phyloP scores from a whole-genome alignment of 2,797 vertebrate genomes.

The Megaceryle alcyon region DNA sequence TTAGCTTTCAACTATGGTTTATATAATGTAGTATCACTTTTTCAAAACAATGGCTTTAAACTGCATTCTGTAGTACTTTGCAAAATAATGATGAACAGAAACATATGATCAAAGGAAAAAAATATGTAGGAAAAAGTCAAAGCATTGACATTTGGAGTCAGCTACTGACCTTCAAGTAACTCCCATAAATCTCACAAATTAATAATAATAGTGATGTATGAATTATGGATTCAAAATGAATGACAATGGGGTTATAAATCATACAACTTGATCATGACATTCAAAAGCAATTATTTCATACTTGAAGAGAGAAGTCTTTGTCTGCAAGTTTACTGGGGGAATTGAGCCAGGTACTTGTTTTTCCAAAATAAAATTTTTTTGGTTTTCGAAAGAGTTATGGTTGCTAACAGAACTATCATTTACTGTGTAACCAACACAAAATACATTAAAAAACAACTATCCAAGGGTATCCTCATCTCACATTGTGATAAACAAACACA shows the following conservation, averaged over 20 bases:
- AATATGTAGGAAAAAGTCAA: neutral
- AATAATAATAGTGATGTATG: slow-evolving; percentile 63
- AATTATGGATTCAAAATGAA: slow-evolving; percentile 64
- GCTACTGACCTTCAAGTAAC: slow-evolving; percentile 67
- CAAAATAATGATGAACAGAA: slow-evolving; percentile 39
- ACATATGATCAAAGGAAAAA: slow-evolving; percentile 39
- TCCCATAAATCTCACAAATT: slow-evolving; percentile 68
- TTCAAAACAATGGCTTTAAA: slow-evolving; percentile 53
- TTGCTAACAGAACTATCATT: neutral
- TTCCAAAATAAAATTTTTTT: neutral
- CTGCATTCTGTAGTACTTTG: neutral
- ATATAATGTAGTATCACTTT: slow-evolving; percentile 40
- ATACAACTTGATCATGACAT: slow-evolving; percentile 51
- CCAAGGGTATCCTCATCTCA: neutral
- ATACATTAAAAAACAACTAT: neutral
- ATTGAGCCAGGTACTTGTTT: neutral
- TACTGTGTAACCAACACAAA: neutral
- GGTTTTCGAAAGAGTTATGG: neutral
- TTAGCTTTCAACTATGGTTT: slow-evolving; percentile 44
- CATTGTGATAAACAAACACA: neutral
- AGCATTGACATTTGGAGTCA: slow-evolving; percentile 28
- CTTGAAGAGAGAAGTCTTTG: slow-evolving; percentile 26
- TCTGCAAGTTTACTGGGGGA: neutral
- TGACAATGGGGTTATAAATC: slow-evolving; percentile 67
- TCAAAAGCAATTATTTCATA: slow-evolving; percentile 62